These are phyloP conservation scores for Scaptomyza flava DNA, from an alignment of 2,888 invertebrate genomes.

Conservation along the genomic window DNA sequence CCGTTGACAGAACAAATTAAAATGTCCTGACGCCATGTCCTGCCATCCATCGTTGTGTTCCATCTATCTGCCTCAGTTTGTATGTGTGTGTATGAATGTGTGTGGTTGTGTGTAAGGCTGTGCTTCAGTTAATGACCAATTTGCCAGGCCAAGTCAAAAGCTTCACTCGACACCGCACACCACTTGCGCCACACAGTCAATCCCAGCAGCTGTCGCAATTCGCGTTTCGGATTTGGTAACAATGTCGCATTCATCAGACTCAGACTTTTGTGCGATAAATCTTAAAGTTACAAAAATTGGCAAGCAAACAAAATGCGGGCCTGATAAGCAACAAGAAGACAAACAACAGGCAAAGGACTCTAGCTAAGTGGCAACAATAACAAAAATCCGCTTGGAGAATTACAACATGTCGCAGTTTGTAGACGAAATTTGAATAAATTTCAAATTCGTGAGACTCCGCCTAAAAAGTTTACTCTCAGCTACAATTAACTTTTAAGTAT, in stretches of 20 bases:
- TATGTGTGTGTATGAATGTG: neutral
- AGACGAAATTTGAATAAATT: slow-evolving; percentile 76
- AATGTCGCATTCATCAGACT: slow-evolving; percentile 58
- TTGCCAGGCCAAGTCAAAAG: slow-evolving; percentile 55
- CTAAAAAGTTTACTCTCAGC: slow-evolving; percentile 61
- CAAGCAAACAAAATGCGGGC: slow-evolving; percentile 61
- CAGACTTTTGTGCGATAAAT: slow-evolving; percentile 62
- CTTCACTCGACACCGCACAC: slow-evolving; percentile 12
- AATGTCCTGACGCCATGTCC: slow-evolving; percentile 70
- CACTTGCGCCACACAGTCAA: slow-evolving; percentile 16
- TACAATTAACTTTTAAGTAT: slow-evolving; percentile 82
- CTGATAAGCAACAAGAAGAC: slow-evolving; percentile 54
- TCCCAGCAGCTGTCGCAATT: slow-evolving; percentile 73
- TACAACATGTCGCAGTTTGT: slow-evolving; percentile 78
- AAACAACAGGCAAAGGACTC: slow-evolving; percentile 16
- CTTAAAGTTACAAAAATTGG: slow-evolving; percentile 71
- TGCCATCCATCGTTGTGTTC: slow-evolving; percentile 30
- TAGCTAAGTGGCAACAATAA: slow-evolving; percentile 15
- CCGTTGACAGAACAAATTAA: slow-evolving; percentile 81
- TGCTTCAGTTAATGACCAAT: slow-evolving; percentile 77
- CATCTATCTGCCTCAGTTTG: slow-evolving; percentile 35
- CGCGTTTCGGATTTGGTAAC: slow-evolving; percentile 65
- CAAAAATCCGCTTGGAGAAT: slow-evolving; percentile 60
- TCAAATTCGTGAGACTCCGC: slow-evolving; percentile 58
- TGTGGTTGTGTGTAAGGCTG: slow-evolving; percentile 24